A percentile compares a stretch with the other conserved stretches of the same genome.
Conservation (phyloP, 2,797 vertebrate genomes). For the Macropus fuliginosus region DNA sequence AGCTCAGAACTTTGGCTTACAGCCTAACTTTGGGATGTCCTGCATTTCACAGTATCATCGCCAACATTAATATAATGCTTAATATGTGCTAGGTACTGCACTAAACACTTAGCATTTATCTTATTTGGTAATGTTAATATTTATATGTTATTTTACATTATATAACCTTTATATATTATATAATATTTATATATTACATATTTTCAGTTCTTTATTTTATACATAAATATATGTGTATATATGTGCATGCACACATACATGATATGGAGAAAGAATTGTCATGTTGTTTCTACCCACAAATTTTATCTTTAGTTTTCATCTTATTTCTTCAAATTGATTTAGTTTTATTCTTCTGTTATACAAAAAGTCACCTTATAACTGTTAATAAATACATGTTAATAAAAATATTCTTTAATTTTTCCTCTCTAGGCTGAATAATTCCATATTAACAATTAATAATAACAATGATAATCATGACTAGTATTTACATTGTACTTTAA, state of each 20-base stretch:
- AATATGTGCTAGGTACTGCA: not conserved
- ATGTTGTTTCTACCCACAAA: not conserved
- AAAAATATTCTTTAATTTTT: not conserved
- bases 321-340: not conserved
- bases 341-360: not conserved
- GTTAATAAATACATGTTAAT: not conserved
- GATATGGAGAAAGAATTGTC: not conserved
- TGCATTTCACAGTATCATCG: not conserved
- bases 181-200: not conserved
- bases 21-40: not conserved
- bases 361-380: not conserved
- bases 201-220: too few species aligned
- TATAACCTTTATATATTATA: not conserved
- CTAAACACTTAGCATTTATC: not conserved
- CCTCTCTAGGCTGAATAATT: not conserved
- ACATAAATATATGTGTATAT: too few species aligned
- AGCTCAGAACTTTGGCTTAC: not conserved
- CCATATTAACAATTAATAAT: not conserved
- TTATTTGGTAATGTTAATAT: not conserved
- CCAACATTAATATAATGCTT: not conserved
- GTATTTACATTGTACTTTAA: too few species aligned
- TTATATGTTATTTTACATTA: not conserved
- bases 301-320: not conserved
- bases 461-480: too few species aligned
- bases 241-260: not conserved